Evolutionary conservation across 2,797 vertebrate species (phyloP).

Genomic region (Lacerta bilineata): DNA sequence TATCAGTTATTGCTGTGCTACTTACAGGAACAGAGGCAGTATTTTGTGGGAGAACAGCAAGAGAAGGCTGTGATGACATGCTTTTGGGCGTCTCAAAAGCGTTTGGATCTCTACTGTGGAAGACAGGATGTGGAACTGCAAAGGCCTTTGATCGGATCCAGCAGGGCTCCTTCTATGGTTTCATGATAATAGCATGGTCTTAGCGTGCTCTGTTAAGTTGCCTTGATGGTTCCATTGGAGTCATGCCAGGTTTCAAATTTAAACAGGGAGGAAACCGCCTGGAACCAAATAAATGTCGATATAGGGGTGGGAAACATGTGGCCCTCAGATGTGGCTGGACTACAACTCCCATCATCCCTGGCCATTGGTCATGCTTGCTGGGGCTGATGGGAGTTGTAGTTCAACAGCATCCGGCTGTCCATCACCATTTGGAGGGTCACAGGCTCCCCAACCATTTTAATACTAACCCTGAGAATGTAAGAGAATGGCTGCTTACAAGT

Average conservation of each 20-base stretch:
- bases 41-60: not conserved
- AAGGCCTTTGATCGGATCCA: not conserved
- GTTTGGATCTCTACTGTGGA: not conserved
- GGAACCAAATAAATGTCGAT: not conserved
- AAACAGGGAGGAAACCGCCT: not conserved
- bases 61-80: not conserved
- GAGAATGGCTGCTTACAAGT: not conserved
- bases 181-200: not conserved
- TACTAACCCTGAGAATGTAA: not conserved
- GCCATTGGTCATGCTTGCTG: no score
- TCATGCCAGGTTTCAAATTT: not conserved
- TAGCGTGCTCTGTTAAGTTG: no score
- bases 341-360: no score
- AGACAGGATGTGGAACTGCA: not conserved
- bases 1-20: not conserved
- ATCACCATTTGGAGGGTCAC: no score
- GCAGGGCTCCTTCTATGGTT: not conserved
- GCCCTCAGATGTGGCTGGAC: no score
- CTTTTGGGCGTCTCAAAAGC: not conserved
- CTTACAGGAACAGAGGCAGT: not conserved
- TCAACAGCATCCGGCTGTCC: no score
- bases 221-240: no score
- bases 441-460: not conserved
- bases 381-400: no score
- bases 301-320: not conserved